Evolutionary conservation across 1,140 invertebrate genomes (phyloP).

Genomic region (Antheraea pernyi): DNA sequence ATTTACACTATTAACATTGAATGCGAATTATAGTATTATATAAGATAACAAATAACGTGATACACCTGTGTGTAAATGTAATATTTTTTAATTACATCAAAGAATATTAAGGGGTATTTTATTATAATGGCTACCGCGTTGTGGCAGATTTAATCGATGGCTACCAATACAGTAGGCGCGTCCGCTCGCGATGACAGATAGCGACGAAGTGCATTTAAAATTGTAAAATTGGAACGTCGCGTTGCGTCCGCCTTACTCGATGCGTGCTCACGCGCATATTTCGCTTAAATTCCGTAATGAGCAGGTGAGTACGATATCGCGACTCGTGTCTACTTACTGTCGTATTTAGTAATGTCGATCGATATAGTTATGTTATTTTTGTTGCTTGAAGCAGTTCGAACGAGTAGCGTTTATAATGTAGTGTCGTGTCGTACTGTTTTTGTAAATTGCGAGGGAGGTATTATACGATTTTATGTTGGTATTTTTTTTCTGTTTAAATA

Average conservation of each 20-base stretch:
- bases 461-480: too few relatives aligned
- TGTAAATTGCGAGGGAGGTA: conserved; percentile 16
- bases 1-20: conserved; percentile 24
- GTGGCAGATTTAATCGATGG: conserved; percentile 61
- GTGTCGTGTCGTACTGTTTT: conserved; percentile 8
- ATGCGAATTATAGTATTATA: conserved; percentile 27
- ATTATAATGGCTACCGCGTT: conserved; percentile 66
- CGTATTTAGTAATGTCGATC: conserved; percentile 34
- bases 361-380: conserved; percentile 50
- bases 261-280: conserved; percentile 51
- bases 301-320: conserved; percentile 57
- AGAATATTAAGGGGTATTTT: conserved; percentile 54
- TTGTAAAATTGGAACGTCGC: conserved; percentile 39
- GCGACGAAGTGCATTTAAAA: conserved; percentile 57
- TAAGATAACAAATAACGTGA: conserved; percentile 25
- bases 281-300: conserved; percentile 52
- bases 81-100: conserved; percentile 43
- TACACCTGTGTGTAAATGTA: conserved; percentile 32
- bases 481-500: too few relatives aligned
- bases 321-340: conserved; percentile 58
- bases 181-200: conserved; percentile 70
- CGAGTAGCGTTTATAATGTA: conserved; percentile 6
- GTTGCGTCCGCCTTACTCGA: conserved; percentile 2
- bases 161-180: conserved; percentile 40
- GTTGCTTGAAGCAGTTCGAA: conserved; percentile 18